Conservation (phyloP, 2,113 vertebrate species). For the Cochlearius cochlearius region DNA sequence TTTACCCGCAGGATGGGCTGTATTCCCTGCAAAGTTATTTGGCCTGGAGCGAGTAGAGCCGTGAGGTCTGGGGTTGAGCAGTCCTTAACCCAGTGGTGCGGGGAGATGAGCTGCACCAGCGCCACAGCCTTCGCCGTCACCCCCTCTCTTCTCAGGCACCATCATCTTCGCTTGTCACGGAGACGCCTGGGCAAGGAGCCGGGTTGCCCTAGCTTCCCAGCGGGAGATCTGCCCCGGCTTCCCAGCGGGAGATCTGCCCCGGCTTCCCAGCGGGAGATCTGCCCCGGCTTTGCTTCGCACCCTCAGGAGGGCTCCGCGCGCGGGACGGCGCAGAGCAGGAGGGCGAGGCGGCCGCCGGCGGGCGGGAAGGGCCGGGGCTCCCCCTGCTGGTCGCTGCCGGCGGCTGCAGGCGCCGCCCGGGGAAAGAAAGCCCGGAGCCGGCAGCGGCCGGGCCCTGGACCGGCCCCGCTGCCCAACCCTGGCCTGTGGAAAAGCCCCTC, state of each 20-base stretch:
- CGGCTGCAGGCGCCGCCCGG: neutral
- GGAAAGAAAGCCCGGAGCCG: no score
- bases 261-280: no score
- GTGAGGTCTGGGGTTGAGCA: rapidly evolving
- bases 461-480: neutral
- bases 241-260: no score
- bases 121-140: no score
- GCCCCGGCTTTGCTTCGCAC: no score
- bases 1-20: neutral
- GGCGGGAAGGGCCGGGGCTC: neutral
- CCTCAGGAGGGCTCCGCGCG: no score
- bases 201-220: rapidly evolving
- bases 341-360: neutral
- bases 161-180: neutral
- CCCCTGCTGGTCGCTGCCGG: neutral
- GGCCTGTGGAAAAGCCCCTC: neutral
- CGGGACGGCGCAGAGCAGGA: neutral
- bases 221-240: neutral
- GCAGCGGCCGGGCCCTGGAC: no score
- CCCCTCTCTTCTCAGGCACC: neutral
- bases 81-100: rapidly evolving
- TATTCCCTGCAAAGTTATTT: neutral
- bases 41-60: no score
- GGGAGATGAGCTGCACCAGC: neutral
- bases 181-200: neutral